Base-by-base conservation (phyloP, 2,888 invertebrate species). In the Ormyrus rosae region DNA sequence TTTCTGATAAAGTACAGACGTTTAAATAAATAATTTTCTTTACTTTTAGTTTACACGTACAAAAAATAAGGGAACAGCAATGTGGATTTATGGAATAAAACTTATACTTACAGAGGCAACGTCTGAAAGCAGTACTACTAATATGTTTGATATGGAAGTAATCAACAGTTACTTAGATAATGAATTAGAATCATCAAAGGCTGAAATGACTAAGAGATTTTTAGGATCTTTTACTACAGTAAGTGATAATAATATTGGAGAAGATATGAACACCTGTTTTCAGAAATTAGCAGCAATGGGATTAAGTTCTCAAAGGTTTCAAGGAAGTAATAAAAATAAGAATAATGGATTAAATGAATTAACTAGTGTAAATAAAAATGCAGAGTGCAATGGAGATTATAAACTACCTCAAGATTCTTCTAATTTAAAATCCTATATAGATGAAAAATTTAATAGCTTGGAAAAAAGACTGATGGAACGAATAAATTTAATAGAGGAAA, bases 11-110 rank as follows among this genome's bases (percentile, higher is more conserved):
- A 53, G 34, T 34, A 34, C 34, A 34, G 34, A 34, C 34, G 4
- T 34, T 34, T 34, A 34, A 34, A 61, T 19, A 50, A 65, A 63
- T 13, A 5, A 51, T 63, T 55, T 7, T 55, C 8, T 75, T 58
- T 83, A 73, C 81, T 34, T 87, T 88, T 55, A 91, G 91, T 91
- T 91, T 78, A 88, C 88, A 56, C 88, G 89, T 83, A 88, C 86
- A 13, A 90, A 88, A 81, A 87, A 85, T 74, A 86, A 87, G 83
- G 85, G 86, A 50, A 79, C 86, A 34, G 68, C 83, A 45, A 87
- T 91, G 86, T 92, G 91, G 90, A 81, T 91, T 48, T 92, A 91
- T 80, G 91, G 91, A 58, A 89, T 91, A 79, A 89, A 86, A 82
- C 83, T 91, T 0, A 85, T 88, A 68, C 80, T 91, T 10, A 85